phyloP scores from a whole-genome alignment of 2,113 vertebrate genomes.

The Sphaerodactylus townsendi region DNA sequence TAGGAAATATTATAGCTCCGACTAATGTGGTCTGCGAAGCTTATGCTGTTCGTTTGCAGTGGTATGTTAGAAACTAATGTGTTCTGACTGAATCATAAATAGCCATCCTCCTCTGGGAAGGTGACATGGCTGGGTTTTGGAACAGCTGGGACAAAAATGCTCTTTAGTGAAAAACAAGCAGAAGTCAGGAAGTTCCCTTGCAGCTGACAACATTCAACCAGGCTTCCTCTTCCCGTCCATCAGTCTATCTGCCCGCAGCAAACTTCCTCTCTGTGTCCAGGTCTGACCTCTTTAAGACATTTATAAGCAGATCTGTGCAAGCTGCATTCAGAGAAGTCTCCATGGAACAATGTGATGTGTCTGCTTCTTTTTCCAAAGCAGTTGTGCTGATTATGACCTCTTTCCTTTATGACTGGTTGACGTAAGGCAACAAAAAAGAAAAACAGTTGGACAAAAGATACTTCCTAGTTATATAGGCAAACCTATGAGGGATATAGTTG shows the following conservation, averaged over 20 bases:
- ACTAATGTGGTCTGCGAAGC: background rate
- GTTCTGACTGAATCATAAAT: background rate
- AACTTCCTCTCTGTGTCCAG: constrained; percentile 51
- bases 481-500: too few species aligned
- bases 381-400: constrained; percentile 26
- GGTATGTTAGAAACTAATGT: background rate
- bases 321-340: constrained; percentile 27
- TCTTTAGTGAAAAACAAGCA: constrained; percentile 36
- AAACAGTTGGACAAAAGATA: constrained; percentile 1
- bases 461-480: background rate
- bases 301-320: background rate
- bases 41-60: background rate
- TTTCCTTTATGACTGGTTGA: background rate
- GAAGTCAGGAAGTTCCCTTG: constrained; percentile 50
- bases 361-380: constrained; percentile 42
- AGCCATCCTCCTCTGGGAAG: constrained; percentile 13
- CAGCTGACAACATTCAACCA: background rate
- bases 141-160: constrained; percentile 3
- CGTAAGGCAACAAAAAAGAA: background rate
- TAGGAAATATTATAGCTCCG: background rate
- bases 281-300: constrained; percentile 35
- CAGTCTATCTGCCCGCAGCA: constrained; percentile 49
- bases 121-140: background rate
- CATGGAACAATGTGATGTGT: constrained; percentile 35
- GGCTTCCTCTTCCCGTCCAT: constrained; percentile 59